Evolutionary conservation across 2,797 vertebrate species (phyloP), one percentile per base, ranked within the genome.

Genomic region (Nasua narica): DNA sequence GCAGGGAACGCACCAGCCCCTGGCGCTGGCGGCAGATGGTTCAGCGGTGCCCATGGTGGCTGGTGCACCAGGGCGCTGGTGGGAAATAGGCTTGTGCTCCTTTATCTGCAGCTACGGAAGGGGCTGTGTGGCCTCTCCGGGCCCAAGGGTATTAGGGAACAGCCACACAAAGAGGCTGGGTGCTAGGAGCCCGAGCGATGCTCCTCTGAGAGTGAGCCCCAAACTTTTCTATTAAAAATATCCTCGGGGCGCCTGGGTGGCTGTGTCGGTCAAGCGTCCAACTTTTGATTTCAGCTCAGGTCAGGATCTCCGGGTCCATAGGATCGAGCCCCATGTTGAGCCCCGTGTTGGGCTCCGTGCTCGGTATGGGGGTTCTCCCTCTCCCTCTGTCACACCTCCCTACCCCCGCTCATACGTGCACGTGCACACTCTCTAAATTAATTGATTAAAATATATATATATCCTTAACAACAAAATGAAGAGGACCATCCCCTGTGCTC

Each of bases 1-100:
- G 29, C 32, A 12, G 23, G 70, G 90, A 93, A 92, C 93, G 69
- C 83, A 74, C 86, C 90, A 87, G 85, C 84, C 79, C 37, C 92
- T 58, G 21, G 60, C 5, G 10, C 13, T 32, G 87, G 77, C 3
- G 77, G 79, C 97, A 94, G 91, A 93, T 95, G 96, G 88, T 65
- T 81, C 18, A 74, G 96, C 60, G 25, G 14, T 21, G 93, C 83
- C 78, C 79, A 27, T 5, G 0, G 25, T 69, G 35, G 77, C n/a
- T 0, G 1, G 65, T 27, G 43, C 0, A 1, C 84, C 62, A 18
- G 29, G 52, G 21, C 19, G 4, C 56, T 7, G 25, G 21, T 70
- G 60, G 54, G n/a, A 76, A 72, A 62, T 2, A 43, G n/a, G 19
- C 76, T 46, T 83, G 76, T 74, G 37, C 69, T 95, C 50, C n/a